phyloP scores from a whole-genome alignment of 2,797 vertebrate genomes.

The Chloroceryle amazona region DNA sequence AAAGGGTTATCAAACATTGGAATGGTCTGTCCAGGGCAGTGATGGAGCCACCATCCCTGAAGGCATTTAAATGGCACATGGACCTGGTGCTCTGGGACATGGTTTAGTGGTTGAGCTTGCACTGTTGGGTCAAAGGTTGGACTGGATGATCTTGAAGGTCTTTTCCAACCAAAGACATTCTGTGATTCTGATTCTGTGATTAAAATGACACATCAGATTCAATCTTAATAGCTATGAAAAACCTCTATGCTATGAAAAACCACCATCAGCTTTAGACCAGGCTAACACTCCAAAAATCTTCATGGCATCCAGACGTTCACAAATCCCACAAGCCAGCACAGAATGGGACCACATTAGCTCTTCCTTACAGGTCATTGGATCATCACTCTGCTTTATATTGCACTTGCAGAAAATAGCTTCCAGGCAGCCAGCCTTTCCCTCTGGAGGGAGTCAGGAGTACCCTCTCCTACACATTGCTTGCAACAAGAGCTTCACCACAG shows the following conservation, averaged over 20 bases:
- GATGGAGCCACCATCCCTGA: no score
- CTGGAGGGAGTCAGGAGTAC: background rate
- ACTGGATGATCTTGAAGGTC: no score
- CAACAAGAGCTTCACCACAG: background rate
- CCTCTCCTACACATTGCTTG: accelerated
- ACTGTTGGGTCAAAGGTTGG: no score
- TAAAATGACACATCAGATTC: background rate
- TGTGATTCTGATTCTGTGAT: no score
- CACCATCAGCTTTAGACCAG: background rate
- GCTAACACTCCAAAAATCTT: background rate
- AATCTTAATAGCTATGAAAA: background rate
- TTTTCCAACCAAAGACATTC: no score
- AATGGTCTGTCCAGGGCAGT: no score
- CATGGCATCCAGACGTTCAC: background rate
- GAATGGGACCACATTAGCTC: background rate
- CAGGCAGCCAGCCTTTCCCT: background rate
- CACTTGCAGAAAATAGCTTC: background rate
- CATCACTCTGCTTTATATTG: background rate
- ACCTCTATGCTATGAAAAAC: no score
- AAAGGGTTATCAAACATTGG: no score
- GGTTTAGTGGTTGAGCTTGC: no score
- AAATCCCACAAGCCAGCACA: background rate
- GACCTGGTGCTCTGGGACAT: no score
- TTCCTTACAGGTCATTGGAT: background rate
- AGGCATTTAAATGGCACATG: no score